These are phyloP conservation scores for Choreutis nemorana DNA, from an alignment of 2,888 invertebrate species.

Conservation along the genomic window DNA sequence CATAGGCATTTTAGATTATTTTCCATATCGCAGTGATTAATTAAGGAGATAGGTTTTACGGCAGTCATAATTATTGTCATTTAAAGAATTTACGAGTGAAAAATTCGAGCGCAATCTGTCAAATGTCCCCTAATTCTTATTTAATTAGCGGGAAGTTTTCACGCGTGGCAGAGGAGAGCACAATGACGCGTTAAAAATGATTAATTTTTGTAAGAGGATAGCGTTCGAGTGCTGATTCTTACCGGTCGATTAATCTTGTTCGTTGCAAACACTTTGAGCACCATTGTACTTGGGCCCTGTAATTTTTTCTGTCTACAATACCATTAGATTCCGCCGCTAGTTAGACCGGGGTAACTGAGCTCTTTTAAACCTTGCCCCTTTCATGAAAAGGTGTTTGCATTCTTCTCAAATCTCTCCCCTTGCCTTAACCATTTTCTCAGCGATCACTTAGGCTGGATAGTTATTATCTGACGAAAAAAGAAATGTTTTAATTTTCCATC, in stretches of 20 bases:
- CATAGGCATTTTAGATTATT: constrained; percentile 1
- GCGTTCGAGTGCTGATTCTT: constrained; percentile 36
- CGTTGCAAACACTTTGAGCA: constrained; percentile 34
- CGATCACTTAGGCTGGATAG: constrained; percentile 64
- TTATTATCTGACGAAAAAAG: constrained; percentile 48
- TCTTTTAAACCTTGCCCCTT: constrained; percentile 45
- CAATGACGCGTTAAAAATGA: constrained; percentile 62
- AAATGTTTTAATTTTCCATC: constrained; percentile 62
- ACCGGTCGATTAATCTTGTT: constrained; percentile 60
- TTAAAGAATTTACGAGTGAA: constrained; percentile 29
- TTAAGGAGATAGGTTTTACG: constrained; percentile 39
- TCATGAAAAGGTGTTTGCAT: constrained; percentile 64
- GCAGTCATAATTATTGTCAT: constrained; percentile 30
- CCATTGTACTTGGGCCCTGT: constrained; percentile 53
- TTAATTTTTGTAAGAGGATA: constrained; percentile 52
- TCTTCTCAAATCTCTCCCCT: constrained; percentile 59
- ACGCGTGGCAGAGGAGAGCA: constrained; percentile 47
- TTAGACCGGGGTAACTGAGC: constrained; percentile 48
- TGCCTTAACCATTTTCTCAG: constrained; percentile 43
- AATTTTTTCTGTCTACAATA: constrained; percentile 62
- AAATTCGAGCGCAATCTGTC: constrained; percentile 52
- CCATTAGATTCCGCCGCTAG: constrained; percentile 64
- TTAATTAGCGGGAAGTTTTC: constrained; percentile 56
- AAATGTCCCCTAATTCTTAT: constrained; percentile 57
- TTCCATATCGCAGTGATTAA: constrained; percentile 27